Evolutionary conservation across 2,797 vertebrate species (phyloP), one percentile per base, ranked within the genome.

Genomic region (Alca torda): DNA sequence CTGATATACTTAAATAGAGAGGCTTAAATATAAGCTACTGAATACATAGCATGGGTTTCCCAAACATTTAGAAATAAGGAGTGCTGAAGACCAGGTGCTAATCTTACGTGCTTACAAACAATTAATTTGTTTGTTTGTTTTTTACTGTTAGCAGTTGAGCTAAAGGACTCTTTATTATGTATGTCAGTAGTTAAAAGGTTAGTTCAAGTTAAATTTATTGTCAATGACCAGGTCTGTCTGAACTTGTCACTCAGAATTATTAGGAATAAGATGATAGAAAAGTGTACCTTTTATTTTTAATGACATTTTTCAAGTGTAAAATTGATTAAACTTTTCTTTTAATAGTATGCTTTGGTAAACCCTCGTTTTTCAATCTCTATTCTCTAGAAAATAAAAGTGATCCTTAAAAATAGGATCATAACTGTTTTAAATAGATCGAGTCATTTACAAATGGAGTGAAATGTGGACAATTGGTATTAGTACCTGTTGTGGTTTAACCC

Each of bases 111-210:
- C 6, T 57, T 65, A 5, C 9, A 43, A 68, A 33, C 1, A 1
- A n/a, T n/a, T 59, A 21, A 11, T 4, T 17, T 90, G 64, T 84
- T 3, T 7, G 0, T 0, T 37, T 4, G 1, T 28, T 48, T 72
- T 84, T 64, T 74, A 31, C 11, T 60, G 16, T 26, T 64, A 73
- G 4, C n/a, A 10, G 10, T 65, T 77, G 33, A 83, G 25, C 41
- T 51, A 28, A 85, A 72, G 24, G 41, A 53, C 9, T 68, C 70
- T 18, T 77, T 83, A 53, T 82, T 82, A 46, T 3, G 0, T 43
- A 4, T 50, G 13, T 57, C 9, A 31, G 0, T 61, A 76, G 37
- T 46, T 82, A 50, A 60, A 75, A 87, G 20, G 9, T 65, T 76
- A 74, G 39, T 70, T 90, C 25, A 70, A 43, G 26, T 3, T 82